A percentile compares a stretch with the other conserved stretches of the same genome.
Conservation (phyloP, 2,888 invertebrate species). For the Calliscelio sp. region DNA sequence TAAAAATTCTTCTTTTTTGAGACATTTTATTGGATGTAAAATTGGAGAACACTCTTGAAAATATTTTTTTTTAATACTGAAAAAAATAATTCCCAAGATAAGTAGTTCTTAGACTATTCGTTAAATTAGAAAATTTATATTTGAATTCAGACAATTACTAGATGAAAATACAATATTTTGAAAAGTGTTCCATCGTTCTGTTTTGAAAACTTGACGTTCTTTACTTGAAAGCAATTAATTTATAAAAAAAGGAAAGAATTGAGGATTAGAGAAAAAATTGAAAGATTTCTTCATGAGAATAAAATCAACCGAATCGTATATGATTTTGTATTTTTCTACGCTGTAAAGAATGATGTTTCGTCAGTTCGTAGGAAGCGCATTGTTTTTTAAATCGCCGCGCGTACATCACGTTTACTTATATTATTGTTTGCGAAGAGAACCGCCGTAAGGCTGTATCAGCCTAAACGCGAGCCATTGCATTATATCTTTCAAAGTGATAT, state of each 20-base stretch:
- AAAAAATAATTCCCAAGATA: too few relatives aligned
- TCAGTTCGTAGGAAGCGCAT: conserved; percentile 55
- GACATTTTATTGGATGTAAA: too few relatives aligned
- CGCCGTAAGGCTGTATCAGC: conserved; percentile 72
- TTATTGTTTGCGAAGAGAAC: conserved; percentile 62
- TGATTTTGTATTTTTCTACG: conserved; percentile 68
- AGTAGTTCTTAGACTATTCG: too few relatives aligned
- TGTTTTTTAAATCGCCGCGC: conserved; percentile 61
- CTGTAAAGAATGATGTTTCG: conserved; percentile 33
- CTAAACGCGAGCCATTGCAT: conserved; percentile 65
- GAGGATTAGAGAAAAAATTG: background rate
- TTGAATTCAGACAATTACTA: too few relatives aligned
- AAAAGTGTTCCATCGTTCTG: too few relatives aligned
- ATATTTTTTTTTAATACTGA: too few relatives aligned
- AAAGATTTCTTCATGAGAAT: conserved; percentile 7
- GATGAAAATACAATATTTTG: too few relatives aligned
- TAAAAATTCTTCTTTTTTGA: too few relatives aligned
- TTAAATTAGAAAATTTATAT: too few relatives aligned
- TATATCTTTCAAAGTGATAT: conserved; percentile 62
- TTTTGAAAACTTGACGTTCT: conserved; percentile 37
- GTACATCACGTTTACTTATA: conserved; percentile 68
- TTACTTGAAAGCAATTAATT: conserved; percentile 1
- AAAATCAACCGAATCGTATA: conserved; percentile 37
- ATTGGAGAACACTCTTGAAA: too few relatives aligned
- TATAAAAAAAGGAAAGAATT: background rate